Evolutionary conservation across 2,888 invertebrate genomes (phyloP).

Genomic region (Rhimphoctona megacephalus): DNA sequence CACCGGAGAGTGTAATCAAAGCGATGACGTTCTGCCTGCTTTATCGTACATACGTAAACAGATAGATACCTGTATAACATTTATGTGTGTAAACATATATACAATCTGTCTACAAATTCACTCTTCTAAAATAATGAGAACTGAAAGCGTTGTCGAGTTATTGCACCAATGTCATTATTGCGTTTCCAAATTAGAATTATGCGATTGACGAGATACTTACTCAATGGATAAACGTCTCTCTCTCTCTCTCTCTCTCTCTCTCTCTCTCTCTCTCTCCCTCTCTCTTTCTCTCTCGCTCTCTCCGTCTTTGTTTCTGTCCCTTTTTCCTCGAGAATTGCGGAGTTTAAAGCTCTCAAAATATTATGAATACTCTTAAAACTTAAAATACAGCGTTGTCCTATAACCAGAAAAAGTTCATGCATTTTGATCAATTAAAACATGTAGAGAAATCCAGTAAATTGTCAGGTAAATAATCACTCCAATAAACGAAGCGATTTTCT

Average conservation of each 20-base stretch:
- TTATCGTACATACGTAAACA: slow-evolving; percentile 7
- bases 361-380: neutral
- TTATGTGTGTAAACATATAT: neutral
- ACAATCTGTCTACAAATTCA: slow-evolving; percentile 28
- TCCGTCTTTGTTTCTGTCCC: neutral
- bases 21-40: slow-evolving; percentile 63
- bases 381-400: neutral
- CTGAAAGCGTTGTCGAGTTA: slow-evolving; percentile 39
- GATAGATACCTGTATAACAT: neutral
- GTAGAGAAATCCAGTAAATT: neutral
- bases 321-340: neutral
- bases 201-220: slow-evolving; percentile 26
- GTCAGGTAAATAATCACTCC: neutral
- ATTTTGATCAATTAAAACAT: neutral
- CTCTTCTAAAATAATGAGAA: slow-evolving; percentile 32
- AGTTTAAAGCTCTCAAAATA: neutral
- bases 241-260: neutral
- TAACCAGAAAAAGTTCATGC: neutral
- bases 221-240: neutral
- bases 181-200: slow-evolving; percentile 62
- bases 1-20: slow-evolving; percentile 69
- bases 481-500: neutral
- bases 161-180: slow-evolving; percentile 60
- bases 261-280: neutral
- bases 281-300: neutral